Evolutionary conservation across 1,140 invertebrate species (phyloP).

Genomic region (Psix sp.): DNA sequence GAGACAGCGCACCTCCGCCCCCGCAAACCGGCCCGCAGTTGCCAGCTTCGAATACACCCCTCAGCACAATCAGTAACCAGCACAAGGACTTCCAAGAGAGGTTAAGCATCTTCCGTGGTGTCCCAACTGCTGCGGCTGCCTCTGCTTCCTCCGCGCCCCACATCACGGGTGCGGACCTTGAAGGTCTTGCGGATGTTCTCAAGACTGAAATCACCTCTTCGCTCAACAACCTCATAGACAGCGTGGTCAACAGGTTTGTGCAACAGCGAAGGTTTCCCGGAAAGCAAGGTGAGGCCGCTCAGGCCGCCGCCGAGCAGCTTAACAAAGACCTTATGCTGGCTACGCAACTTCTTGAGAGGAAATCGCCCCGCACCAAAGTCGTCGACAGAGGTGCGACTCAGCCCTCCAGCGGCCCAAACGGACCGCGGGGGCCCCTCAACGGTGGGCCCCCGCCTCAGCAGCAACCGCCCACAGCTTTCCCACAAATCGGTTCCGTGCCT

Average conservation of each 20-base stretch:
- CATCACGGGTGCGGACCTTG: conserved; percentile 86
- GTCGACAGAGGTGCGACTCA: conserved; percentile 81
- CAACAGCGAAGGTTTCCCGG: conserved; percentile 86
- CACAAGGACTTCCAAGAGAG: conserved; percentile 76
- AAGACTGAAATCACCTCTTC: conserved; percentile 93
- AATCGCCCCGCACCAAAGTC: conserved; percentile 88
- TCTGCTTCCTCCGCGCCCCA: conserved; percentile 78
- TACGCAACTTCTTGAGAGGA: conserved; percentile 87
- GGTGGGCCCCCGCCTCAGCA: conserved; percentile 76
- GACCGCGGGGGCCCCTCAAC: conserved; percentile 73
- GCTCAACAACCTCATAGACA: conserved; percentile 90
- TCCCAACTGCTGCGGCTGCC: conserved; percentile 50
- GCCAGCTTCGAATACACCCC: conserved; percentile 74
- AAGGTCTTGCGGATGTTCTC: conserved; percentile 90
- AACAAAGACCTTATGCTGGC: conserved; percentile 89
- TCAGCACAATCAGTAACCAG: conserved; percentile 69
- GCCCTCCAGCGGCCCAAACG: conserved; percentile 72
- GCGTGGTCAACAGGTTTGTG: conserved; percentile 89
- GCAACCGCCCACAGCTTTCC: conserved; percentile 74
- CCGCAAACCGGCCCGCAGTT: conserved; percentile 69
- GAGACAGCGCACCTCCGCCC: conserved; percentile 69
- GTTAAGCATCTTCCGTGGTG: conserved; percentile 71
- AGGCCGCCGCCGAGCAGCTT: conserved; percentile 86
- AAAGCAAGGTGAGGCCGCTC: conserved; percentile 85
- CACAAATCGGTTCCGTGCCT: conserved; percentile 68